Conservation (phyloP, 2,888 invertebrate species). For the Apodemia duryi region DNA sequence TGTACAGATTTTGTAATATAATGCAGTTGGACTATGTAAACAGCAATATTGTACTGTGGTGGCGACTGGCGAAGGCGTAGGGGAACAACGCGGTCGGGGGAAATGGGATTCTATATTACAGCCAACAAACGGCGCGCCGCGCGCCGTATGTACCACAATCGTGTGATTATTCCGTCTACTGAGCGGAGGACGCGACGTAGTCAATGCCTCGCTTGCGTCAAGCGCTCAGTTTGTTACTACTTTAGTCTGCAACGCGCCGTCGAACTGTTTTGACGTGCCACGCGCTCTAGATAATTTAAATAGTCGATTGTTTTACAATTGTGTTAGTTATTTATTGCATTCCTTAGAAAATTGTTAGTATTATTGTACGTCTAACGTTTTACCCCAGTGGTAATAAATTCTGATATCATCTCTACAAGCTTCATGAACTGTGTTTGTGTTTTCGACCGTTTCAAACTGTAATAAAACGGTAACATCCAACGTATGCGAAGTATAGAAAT, state of each 20-base stretch:
- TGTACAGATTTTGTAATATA: conserved; percentile 15
- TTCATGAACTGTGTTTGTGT: conserved; percentile 67
- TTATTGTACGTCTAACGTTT: conserved; percentile 24
- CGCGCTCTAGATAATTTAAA: conserved; percentile 38
- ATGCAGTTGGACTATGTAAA: conserved; percentile 10
- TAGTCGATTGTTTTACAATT: conserved; percentile 48
- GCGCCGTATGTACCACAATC: conserved; percentile 44
- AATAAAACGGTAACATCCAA: conserved; percentile 59
- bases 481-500: conserved; percentile 70
- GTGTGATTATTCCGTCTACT: conserved; percentile 71
- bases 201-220: conserved; percentile 58
- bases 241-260: conserved; percentile 68
- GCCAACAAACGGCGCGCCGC: conserved; percentile 35
- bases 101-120: conserved; percentile 39
- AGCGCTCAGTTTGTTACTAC: conserved; percentile 40
- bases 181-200: conserved; percentile 51
- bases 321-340: conserved; percentile 45
- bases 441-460: conserved; percentile 60
- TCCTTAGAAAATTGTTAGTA: conserved; percentile 41
- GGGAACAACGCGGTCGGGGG: conserved; percentile 29
- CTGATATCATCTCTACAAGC: conserved; percentile 37
- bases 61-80: conserved; percentile 32
- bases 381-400: conserved; percentile 34
- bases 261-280: conserved; percentile 50
- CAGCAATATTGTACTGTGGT: conserved; percentile 27